These are phyloP conservation scores for Mirza zaza DNA, from an alignment of 2,113 vertebrate species.

Conservation along the genomic window DNA sequence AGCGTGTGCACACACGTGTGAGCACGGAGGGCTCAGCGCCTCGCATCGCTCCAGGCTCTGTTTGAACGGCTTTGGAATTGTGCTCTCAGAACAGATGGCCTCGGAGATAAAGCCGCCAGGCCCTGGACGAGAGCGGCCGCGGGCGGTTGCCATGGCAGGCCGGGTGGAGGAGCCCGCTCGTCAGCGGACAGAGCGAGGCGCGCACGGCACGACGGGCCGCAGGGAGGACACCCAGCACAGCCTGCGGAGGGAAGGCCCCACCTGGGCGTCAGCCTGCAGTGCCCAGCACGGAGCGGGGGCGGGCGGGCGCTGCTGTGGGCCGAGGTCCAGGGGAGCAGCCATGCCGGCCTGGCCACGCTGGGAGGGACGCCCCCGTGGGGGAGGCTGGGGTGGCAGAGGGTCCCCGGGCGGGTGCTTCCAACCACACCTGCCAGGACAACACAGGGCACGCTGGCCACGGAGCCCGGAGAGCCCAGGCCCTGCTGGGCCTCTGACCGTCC, in stretches of 20 bases:
- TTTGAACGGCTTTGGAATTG: constrained; percentile 89
- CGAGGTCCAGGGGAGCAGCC: background rate
- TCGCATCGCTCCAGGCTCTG: constrained; percentile 83
- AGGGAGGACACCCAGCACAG: background rate
- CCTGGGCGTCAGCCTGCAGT: background rate
- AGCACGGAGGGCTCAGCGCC: constrained; percentile 65
- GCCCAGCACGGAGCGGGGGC: background rate
- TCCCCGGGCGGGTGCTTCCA: background rate
- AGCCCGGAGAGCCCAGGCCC: no score
- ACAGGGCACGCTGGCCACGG: background rate
- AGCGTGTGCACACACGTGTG: accelerated
- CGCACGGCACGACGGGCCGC: constrained; percentile 77
- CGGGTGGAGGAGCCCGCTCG: constrained; percentile 87
- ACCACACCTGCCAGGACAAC: background rate
- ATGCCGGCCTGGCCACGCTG: background rate
- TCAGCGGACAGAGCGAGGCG: constrained; percentile 85
- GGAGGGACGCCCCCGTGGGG: background rate
- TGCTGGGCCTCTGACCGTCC: background rate
- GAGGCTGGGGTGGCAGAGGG: background rate
- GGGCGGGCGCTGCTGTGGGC: no score
- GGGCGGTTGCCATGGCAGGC: constrained; percentile 89
- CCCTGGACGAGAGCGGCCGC: constrained; percentile 79
- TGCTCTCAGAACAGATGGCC: constrained; percentile 94
- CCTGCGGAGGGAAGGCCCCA: background rate
- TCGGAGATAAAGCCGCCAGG: constrained; percentile 93